phyloP scores from a whole-genome alignment of 2,113 vertebrate genomes.

The Gymnobelideus leadbeateri region DNA sequence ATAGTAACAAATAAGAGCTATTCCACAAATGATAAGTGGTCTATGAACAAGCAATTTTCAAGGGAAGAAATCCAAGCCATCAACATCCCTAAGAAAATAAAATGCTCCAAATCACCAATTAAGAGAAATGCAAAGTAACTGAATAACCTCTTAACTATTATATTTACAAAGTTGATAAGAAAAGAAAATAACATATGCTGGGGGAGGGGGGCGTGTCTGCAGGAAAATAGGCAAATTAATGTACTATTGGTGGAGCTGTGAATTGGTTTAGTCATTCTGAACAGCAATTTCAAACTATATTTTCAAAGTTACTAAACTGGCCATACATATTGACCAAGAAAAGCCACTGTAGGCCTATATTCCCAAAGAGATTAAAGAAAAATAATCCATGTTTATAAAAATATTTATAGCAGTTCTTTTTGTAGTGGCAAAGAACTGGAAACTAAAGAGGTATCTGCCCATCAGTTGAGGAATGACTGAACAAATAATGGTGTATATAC shows the following conservation, averaged over 20 bases:
- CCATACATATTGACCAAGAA: background rate
- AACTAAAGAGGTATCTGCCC: background rate
- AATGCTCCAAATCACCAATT: background rate
- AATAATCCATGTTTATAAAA: background rate
- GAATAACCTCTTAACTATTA: background rate
- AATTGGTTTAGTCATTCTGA: background rate
- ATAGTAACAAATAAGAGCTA: background rate
- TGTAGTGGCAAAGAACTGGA: background rate
- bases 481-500: background rate
- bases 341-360: background rate
- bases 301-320: background rate
- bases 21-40: background rate
- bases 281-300: background rate
- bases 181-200: background rate
- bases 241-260: background rate
- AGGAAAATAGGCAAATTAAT: background rate
- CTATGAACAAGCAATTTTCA: background rate
- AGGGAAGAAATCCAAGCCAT: background rate
- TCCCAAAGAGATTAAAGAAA: background rate
- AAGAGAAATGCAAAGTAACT: background rate
- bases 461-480: background rate
- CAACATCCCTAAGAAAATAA: background rate
- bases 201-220: background rate
- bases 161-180: background rate
- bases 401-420: background rate